These are phyloP conservation scores for Nineta flava DNA, from an alignment of 2,888 invertebrate species.

Conservation along the genomic window DNA sequence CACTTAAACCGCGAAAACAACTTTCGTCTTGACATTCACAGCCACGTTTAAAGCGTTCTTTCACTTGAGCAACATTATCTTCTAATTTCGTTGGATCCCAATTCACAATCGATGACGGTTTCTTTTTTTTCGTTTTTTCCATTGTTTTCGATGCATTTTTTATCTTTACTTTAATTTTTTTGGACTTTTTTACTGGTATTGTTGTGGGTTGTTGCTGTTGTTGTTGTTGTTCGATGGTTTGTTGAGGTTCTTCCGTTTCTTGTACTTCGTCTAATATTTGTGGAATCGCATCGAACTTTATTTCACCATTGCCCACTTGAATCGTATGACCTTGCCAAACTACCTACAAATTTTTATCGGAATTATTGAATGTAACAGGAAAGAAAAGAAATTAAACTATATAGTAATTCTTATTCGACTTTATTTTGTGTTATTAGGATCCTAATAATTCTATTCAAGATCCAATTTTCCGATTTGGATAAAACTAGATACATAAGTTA, in stretches of 20 bases:
- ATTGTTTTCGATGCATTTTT: conserved; percentile 25
- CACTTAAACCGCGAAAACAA: conserved; percentile 57
- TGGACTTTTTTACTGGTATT: not conserved
- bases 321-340: conserved; percentile 52
- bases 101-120: conserved; percentile 26
- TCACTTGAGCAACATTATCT: conserved; percentile 51
- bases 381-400: too few species aligned
- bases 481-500: too few species aligned
- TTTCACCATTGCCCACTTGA: conserved; percentile 31
- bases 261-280: conserved; percentile 13
- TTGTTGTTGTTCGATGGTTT: conserved; percentile 12
- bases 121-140: conserved; percentile 23
- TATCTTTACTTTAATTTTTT: conserved; percentile 11
- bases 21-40: conserved; percentile 64
- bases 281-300: conserved; percentile 20
- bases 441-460: too few species aligned
- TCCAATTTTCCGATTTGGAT: too few species aligned
- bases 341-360: conserved; percentile 30
- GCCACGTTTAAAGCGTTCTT: conserved; percentile 49
- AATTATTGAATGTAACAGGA: conserved; percentile 4
- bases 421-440: too few species aligned
- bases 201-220: conserved; percentile 14
- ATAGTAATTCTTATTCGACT: too few species aligned
- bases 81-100: conserved; percentile 47
- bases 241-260: conserved; percentile 10